Base-by-base conservation (phyloP, 2,797 vertebrate species). In the Oceanodroma leucorhoa region DNA sequence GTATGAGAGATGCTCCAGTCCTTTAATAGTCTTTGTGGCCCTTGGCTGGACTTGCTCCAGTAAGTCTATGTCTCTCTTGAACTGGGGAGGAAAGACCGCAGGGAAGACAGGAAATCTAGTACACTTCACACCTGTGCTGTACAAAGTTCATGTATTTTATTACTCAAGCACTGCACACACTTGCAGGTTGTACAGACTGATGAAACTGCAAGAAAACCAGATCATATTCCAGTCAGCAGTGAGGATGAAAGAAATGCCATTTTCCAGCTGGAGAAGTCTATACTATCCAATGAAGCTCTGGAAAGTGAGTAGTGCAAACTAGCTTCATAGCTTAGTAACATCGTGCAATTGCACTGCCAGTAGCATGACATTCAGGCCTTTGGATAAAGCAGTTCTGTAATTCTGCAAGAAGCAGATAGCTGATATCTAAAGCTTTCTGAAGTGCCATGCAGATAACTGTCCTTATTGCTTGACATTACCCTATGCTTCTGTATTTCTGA, bases 181-280 rank as follows among this genome's bases (percentile, higher is more conserved):
- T 96, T 94, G 62, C 96, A 99, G 99, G 98, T 98, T 95, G 99
- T 99, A 96, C 99, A 99, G 97, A 99, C 99, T 2, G 99, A 99
- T 91, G 99, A 99, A 97, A 97, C 97, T 2, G 98, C 98, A n/a
- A 99, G 98, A 97, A 99, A 99, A 96, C 99, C 99, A 7, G 99
- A 99, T 90, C 98, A 99, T 45, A 97, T 98, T 97, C 98, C 98
- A 4, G 96, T 99, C 69, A 99, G 99, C 98, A 99, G 98, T 73
- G 99, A 99, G 95, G 99, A 99, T 95, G 99, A 99, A 97, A 98
- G 99, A 86, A 99, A 98, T 87, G 99, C 99, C 84, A 97, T 99
- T 94, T 90, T 97, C 60, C 99, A 99, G 60, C 97, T 99, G 87
- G 98, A 99, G 94, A 97, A 98, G 43, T 98, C 98, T 62, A 98